Conservation (phyloP, 2,888 invertebrate genomes). For the Aplocera efformata region DNA sequence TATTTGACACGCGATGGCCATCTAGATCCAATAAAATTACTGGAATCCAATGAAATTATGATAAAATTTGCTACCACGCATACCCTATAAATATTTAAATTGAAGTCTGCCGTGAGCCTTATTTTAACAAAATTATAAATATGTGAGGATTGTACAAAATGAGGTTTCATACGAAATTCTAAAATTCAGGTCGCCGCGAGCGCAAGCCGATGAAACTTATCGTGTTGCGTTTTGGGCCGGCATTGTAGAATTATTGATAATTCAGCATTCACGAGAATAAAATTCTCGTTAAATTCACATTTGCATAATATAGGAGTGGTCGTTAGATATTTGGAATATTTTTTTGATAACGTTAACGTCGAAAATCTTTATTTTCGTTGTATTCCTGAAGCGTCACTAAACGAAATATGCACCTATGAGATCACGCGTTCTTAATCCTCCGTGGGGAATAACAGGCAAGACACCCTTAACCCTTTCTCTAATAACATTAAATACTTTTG, state of each 20-base stretch:
- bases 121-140: constrained; percentile 18
- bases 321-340: no score
- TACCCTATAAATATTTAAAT: constrained; percentile 53
- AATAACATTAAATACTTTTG: no score
- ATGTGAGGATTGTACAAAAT: constrained; percentile 19
- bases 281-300: constrained; percentile 3
- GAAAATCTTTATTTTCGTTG: no score
- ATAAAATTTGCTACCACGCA: constrained; percentile 64
- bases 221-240: constrained; percentile 9
- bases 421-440: no score
- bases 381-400: no score
- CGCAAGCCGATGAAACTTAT: constrained; percentile 12
- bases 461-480: no score
- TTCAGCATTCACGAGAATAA: constrained; percentile 1
- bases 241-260: constrained; percentile 10
- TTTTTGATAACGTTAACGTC: no score
- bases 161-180: constrained; percentile 17
- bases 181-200: constrained; percentile 16
- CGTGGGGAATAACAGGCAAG: no score
- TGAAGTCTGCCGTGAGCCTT: constrained; percentile 31
- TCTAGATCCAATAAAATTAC: constrained; percentile 44
- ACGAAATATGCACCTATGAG: no score
- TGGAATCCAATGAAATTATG: constrained; percentile 53
- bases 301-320: no score
- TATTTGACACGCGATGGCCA: constrained; percentile 52